phyloP scores from a whole-genome alignment of 2,113 vertebrate genomes.

The Cynopterus brachyotis region DNA sequence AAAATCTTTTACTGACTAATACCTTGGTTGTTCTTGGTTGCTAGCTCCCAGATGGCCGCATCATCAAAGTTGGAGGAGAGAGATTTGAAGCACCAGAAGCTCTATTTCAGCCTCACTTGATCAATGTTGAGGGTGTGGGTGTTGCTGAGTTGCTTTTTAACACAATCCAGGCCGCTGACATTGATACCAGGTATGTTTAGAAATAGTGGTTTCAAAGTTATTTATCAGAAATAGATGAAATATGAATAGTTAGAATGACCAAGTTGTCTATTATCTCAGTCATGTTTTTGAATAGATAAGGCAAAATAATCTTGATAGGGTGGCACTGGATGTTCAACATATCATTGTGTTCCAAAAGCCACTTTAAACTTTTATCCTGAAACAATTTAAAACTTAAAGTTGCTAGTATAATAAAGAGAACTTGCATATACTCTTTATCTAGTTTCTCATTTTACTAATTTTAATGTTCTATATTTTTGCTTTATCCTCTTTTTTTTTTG shows the following conservation, averaged over 20 bases:
- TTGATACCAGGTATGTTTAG: slow-evolving; percentile 94
- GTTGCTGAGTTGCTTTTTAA: slow-evolving; percentile 98
- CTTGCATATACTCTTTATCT: background rate
- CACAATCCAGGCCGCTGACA: slow-evolving; percentile 98
- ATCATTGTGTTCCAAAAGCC: background rate
- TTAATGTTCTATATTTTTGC: background rate
- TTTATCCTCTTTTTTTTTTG: background rate
- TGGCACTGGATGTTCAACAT: background rate
- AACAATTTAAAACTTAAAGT: slow-evolving; percentile 1
- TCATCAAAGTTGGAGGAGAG: slow-evolving; percentile 99
- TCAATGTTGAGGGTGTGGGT: slow-evolving; percentile 98
- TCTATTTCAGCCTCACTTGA: slow-evolving; percentile 98
- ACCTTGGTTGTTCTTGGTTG: slow-evolving; percentile 55
- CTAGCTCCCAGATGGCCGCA: slow-evolving; percentile 96
- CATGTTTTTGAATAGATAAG: background rate
- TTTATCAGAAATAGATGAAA: background rate
- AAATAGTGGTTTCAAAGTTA: background rate
- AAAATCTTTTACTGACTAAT: background rate
- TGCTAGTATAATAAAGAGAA: background rate
- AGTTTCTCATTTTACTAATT: background rate
- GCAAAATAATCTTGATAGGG: background rate
- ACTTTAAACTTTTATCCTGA: background rate
- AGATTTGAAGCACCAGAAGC: slow-evolving; percentile 98
- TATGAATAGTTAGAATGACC: background rate
- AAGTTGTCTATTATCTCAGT: background rate